phyloP scores from a whole-genome alignment of 2,888 invertebrate species.

The Macroteleia sp. region DNA sequence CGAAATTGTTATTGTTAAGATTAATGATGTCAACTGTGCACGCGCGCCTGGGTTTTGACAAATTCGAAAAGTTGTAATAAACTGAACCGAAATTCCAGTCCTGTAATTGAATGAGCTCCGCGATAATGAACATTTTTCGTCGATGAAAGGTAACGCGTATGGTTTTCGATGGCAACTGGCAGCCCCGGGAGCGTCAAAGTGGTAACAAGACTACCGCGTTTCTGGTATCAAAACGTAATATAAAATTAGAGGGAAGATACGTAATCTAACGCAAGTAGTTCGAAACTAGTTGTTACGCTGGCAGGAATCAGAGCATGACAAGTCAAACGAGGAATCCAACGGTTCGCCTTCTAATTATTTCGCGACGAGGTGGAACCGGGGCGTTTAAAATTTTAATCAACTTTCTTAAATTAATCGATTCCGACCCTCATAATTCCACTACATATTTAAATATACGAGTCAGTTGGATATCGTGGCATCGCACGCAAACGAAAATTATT shows the following conservation, averaged over 20 bases:
- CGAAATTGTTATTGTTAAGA: conserved; percentile 62
- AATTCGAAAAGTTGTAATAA: conserved; percentile 48
- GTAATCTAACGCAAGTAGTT: conserved; percentile 65
- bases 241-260: conserved; percentile 56
- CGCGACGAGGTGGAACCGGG: conserved; percentile 29
- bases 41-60: conserved; percentile 34
- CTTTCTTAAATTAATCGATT: conserved; percentile 52
- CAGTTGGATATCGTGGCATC: conserved; percentile 38
- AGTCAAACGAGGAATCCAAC: conserved; percentile 55
- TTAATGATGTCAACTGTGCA: conserved; percentile 43
- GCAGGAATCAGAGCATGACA: conserved; percentile 76
- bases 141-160: conserved; percentile 15
- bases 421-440: conserved; percentile 32
- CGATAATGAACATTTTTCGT: conserved; percentile 44
- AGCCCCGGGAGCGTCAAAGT: too few relatives aligned
- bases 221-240: conserved; percentile 31
- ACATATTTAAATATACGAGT: conserved; percentile 36
- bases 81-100: conserved; percentile 4
- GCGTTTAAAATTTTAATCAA: conserved; percentile 54
- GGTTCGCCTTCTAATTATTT: conserved; percentile 75
- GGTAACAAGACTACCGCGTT: conserved; percentile 10
- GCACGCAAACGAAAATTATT: conserved; percentile 51
- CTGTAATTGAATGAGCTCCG: conserved; percentile 28
- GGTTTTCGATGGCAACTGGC: too few relatives aligned
- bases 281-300: conserved; percentile 75